Percentiles rank a stretch among this genome's conserved stretches.
These are phyloP conservation scores for Pocillopora meandrina DNA, from an alignment of 92 coral and sea anemone genomes.

Conservation along the genomic window DNA sequence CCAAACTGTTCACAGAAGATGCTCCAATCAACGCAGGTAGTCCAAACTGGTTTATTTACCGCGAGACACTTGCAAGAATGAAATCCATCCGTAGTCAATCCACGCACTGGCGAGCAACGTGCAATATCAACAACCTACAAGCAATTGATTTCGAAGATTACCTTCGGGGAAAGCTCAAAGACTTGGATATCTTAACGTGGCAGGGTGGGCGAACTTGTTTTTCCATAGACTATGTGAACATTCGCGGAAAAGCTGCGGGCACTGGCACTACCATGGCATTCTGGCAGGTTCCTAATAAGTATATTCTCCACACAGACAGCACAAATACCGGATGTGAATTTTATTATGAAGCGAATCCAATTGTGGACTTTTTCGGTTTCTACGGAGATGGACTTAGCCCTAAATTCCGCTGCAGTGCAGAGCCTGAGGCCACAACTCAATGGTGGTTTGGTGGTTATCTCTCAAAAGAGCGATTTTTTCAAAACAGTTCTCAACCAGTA, in stretches of 20 bases:
- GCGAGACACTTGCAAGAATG: slow-evolving; percentile 21
- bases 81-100: slow-evolving; percentile 12
- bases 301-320: slow-evolving; percentile 11
- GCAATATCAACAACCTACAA: neutral
- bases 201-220: slow-evolving; percentile 13
- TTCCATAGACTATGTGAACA: slow-evolving; percentile 22
- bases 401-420: neutral
- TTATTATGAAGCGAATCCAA: neutral
- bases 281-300: slow-evolving; percentile 13
- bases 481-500: neutral
- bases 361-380: neutral
- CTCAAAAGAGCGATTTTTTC: neutral
- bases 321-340: neutral
- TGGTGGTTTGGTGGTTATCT: slow-evolving; percentile 2
- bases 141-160: slow-evolving; percentile 22
- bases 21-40: slow-evolving; percentile 18
- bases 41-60: slow-evolving; percentile 26
- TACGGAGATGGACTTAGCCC: neutral
- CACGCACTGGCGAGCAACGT: slow-evolving; percentile 44
- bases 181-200: slow-evolving; percentile 22
- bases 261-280: slow-evolving; percentile 4
- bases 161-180: slow-evolving; percentile 6
- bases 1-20: neutral
- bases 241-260: slow-evolving; percentile 2
- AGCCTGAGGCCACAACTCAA: neutral